Percentiles rank a stretch among this genome's conserved stretches.
Evolutionary conservation across 2,113 vertebrate genomes (phyloP).

Genomic region (Leiothrix lutea): DNA sequence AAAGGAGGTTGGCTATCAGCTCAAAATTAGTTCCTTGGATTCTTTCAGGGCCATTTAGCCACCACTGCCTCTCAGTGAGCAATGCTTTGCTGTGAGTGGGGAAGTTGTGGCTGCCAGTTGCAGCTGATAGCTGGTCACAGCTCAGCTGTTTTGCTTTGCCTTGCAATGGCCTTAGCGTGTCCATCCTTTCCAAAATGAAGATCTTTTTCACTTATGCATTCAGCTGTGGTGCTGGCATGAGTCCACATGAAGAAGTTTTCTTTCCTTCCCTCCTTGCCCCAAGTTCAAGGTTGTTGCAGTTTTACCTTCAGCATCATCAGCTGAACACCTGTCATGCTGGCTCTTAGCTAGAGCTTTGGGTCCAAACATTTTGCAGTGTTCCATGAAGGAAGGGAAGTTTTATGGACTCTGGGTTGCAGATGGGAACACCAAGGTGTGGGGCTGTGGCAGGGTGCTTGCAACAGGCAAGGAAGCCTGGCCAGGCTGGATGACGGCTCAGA

Average conservation of each 20-base stretch:
- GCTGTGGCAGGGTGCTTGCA: background rate
- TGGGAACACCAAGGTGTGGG: background rate
- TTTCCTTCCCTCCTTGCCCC: background rate
- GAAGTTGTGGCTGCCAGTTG: background rate
- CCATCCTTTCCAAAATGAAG: slow-evolving; percentile 10
- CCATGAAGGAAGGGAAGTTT: background rate
- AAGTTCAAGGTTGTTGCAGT: fast-evolving
- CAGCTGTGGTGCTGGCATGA: background rate
- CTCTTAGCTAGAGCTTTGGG: background rate
- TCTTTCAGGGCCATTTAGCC: background rate
- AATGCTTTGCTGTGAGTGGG: background rate
- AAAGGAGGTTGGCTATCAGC: background rate
- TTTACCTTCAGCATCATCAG: background rate
- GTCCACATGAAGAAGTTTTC: background rate
- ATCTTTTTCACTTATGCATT: background rate
- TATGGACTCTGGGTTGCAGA: background rate
- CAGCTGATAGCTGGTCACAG: background rate
- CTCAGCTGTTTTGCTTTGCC: background rate
- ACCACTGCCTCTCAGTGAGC: fast-evolving
- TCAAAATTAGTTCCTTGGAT: background rate
- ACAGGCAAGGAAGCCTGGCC: background rate
- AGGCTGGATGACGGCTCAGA: background rate
- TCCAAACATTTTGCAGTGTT: background rate
- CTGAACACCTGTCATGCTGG: background rate
- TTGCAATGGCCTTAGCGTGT: background rate